Evolutionary conservation across 2,113 vertebrate species (phyloP).

Genomic region (Corythoichthys haematopterus): DNA sequence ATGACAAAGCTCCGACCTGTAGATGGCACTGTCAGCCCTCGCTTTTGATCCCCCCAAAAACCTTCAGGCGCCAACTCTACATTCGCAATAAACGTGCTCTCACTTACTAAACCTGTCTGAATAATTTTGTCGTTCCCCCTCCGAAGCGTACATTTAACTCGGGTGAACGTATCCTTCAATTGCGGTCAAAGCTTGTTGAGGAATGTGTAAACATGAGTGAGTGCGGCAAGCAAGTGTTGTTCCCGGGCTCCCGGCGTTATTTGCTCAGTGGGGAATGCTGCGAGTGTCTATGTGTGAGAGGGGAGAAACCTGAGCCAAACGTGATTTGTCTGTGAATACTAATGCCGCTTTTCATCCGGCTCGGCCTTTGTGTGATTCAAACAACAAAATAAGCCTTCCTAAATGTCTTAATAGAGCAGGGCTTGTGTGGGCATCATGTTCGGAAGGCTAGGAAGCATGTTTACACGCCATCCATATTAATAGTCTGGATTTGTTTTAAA

Average conservation of each 20-base stretch:
- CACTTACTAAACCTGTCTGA: slow-evolving; percentile 41
- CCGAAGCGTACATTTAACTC: slow-evolving; percentile 21
- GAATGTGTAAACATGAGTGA: slow-evolving; percentile 55
- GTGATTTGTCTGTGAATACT: slow-evolving; percentile 69
- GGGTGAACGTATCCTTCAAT: slow-evolving; percentile 1
- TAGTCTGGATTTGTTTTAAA: slow-evolving; percentile 64
- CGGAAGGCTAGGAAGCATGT: slow-evolving; percentile 66
- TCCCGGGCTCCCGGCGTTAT: slow-evolving; percentile 58
- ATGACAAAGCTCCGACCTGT: slow-evolving; percentile 47
- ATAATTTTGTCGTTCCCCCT: slow-evolving; percentile 10
- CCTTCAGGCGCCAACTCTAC: slow-evolving; percentile 43
- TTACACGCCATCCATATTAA: slow-evolving; percentile 65
- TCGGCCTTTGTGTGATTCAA: slow-evolving; percentile 65
- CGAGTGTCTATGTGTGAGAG: slow-evolving; percentile 50
- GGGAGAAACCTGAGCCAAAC: slow-evolving; percentile 66
- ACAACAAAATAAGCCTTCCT: slow-evolving; percentile 66
- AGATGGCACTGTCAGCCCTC: slow-evolving; percentile 64
- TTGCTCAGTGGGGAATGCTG: slow-evolving; percentile 63
- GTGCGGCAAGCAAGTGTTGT: slow-evolving; percentile 58
- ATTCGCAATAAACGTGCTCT: slow-evolving; percentile 50
- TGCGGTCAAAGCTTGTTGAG: slow-evolving; percentile 40
- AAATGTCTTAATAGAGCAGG: slow-evolving; percentile 66
- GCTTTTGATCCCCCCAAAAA: slow-evolving; percentile 44
- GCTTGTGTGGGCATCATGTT: slow-evolving; percentile 58
- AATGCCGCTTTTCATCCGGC: slow-evolving; percentile 69